These are phyloP conservation scores for Sphaeridia pumilis DNA, from an alignment of 2,888 invertebrate species.

Conservation along the genomic window DNA sequence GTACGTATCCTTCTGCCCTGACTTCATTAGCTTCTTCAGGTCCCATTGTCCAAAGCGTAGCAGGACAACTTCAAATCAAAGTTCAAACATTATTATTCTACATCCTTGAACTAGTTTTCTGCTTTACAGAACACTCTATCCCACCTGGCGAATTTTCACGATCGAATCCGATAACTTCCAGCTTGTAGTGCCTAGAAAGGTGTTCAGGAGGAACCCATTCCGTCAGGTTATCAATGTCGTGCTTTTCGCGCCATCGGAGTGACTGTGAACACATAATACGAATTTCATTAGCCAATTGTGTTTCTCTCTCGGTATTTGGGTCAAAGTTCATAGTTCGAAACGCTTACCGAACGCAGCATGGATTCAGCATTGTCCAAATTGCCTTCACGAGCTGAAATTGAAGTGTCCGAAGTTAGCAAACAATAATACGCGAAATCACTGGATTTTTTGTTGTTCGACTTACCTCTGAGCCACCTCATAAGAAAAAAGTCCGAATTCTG, in stretches of 20 bases:
- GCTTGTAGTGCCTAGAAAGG: background rate
- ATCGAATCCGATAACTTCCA: conserved; percentile 4
- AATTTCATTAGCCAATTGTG: background rate
- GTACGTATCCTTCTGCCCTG: conserved; percentile 3
- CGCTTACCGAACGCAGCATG: conserved; percentile 4
- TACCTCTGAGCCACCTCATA: conserved; percentile 5
- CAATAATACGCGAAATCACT: background rate
- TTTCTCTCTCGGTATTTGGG: background rate
- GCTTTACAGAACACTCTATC: too few relatives aligned
- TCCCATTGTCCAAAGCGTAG: conserved; percentile 8
- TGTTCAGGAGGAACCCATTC: conserved; percentile 3
- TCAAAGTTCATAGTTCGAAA: background rate
- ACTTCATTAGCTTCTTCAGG: conserved; percentile 4
- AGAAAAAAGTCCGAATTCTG: conserved; percentile 8
- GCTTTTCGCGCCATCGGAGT: background rate
- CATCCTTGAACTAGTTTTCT: background rate
- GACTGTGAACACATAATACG: too few relatives aligned
- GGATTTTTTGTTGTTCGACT: conserved; percentile 1
- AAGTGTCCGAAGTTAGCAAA: background rate
- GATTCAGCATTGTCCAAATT: background rate
- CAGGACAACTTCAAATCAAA: background rate
- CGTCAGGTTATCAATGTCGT: conserved; percentile 7
- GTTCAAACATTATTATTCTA: background rate
- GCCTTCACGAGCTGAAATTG: background rate
- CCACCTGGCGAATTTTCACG: conserved; percentile 8